Evolutionary conservation across 2,113 vertebrate species (phyloP).

Genomic region (Burhinus bistriatus): DNA sequence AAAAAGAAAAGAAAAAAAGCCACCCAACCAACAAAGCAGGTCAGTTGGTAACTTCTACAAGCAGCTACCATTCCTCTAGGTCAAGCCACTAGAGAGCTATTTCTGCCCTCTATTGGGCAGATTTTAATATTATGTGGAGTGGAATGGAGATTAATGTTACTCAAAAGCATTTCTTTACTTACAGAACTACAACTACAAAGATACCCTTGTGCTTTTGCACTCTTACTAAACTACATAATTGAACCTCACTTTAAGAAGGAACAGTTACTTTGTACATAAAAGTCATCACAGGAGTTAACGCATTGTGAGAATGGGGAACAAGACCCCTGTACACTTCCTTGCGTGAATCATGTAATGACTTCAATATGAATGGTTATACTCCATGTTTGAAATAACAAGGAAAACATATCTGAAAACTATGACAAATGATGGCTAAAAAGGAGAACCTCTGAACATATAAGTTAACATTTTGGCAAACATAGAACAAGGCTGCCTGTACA

Average conservation of each 20-base stretch:
- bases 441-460: rapidly evolving
- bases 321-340: rapidly evolving
- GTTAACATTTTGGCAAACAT: background rate
- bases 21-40: background rate
- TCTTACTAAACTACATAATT: background rate
- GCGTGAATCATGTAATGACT: background rate
- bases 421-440: background rate
- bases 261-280: background rate
- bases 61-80: background rate
- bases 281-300: background rate
- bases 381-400: background rate
- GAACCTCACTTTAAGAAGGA: background rate
- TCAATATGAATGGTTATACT: background rate
- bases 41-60: background rate
- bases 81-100: background rate
- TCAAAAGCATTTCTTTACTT: background rate
- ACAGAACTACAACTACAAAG: background rate
- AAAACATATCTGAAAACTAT: background rate
- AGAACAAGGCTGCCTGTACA: background rate
- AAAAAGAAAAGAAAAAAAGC: background rate
- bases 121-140: rapidly evolving
- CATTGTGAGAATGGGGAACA: background rate
- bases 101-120: background rate
- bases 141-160: rapidly evolving
- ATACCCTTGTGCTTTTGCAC: background rate